Evolutionary conservation across 2,113 vertebrate species (phyloP).

Genomic region (Ophthalmolycus amberensis): DNA sequence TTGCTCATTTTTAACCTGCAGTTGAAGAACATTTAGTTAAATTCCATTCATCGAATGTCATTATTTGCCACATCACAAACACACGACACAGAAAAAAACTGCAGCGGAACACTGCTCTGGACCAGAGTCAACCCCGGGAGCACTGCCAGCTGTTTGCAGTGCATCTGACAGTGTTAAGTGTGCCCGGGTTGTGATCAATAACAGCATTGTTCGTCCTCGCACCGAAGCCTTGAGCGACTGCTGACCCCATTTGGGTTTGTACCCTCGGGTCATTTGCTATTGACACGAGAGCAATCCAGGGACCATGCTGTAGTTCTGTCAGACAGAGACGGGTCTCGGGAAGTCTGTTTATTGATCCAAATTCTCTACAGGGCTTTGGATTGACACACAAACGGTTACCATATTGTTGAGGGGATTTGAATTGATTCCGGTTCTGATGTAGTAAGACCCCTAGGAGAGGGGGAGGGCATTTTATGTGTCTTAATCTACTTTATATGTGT

Average conservation of each 20-base stretch:
- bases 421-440: constrained; percentile 47
- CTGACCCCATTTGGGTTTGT: constrained; percentile 61
- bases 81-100: neutral
- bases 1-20: constrained; percentile 95
- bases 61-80: neutral
- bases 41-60: neutral
- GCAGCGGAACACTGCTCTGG: constrained; percentile 1
- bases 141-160: constrained; percentile 53
- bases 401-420: constrained; percentile 24
- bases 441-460: neutral
- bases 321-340: constrained; percentile 43
- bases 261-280: constrained; percentile 54
- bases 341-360: constrained; percentile 68
- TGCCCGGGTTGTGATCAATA: constrained; percentile 60
- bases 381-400: constrained; percentile 46
- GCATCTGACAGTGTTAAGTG: constrained; percentile 49
- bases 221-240: constrained; percentile 49
- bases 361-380: constrained; percentile 23
- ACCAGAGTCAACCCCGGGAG: constrained; percentile 1
- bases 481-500: neutral
- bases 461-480: neutral
- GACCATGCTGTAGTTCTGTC: constrained; percentile 38
- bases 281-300: constrained; percentile 46
- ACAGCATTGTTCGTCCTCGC: constrained; percentile 48
- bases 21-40: neutral